Evolutionary conservation across 2,113 vertebrate species (phyloP).

Genomic region (Speoplatyrhinus poulsoni): DNA sequence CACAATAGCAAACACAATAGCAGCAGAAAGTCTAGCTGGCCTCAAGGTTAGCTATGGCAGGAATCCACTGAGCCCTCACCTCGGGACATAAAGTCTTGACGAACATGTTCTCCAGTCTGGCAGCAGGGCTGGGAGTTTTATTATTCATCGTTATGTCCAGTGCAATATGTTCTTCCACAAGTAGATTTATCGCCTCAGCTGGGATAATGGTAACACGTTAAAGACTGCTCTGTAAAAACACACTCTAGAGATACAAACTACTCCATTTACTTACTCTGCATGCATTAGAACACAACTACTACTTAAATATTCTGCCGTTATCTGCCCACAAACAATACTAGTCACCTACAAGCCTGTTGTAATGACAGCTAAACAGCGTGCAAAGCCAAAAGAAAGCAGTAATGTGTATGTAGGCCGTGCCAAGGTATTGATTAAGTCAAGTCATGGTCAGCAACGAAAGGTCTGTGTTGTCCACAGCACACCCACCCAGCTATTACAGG

Average conservation of each 20-base stretch:
- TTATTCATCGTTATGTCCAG: no score
- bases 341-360: not conserved
- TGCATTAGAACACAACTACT: not conserved
- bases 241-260: not conserved
- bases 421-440: conserved; percentile 11
- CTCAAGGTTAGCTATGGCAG: no score
- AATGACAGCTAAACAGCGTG: not conserved
- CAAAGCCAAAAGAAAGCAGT: not conserved
- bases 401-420: not conserved
- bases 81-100: no score
- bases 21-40: no score
- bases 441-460: not conserved
- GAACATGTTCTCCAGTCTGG: no score
- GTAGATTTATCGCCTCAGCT: no score
- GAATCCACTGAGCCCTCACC: no score
- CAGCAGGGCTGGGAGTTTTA: no score
- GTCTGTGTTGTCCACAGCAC: conserved; percentile 6
- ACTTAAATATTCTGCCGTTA: not conserved
- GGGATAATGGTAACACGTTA: not conserved
- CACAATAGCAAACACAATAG: no score
- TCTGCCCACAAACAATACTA: no score
- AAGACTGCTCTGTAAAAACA: not conserved
- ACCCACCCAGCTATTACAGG: conserved; percentile 10
- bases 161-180: no score
- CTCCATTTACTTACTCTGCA: not conserved